phyloP scores from a whole-genome alignment of 1,140 invertebrate genomes.

The Conopomorpha cramerella region DNA sequence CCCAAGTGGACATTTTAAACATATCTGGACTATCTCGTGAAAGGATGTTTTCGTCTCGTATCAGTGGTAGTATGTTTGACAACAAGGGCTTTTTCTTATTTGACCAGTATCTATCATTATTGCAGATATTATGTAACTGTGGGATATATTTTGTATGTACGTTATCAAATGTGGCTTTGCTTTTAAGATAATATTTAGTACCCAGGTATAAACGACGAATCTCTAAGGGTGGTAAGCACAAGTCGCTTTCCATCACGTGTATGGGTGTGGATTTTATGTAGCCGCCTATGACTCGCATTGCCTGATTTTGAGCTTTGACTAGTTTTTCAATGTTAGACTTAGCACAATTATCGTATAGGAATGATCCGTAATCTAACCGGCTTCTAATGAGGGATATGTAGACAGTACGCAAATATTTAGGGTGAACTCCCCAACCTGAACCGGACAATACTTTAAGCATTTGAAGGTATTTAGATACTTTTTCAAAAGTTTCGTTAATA shows the following conservation, averaged over 20 bases:
- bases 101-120: neutral
- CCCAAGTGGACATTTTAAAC: neutral
- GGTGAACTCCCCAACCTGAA: neutral
- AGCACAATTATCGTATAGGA: neutral
- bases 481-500: conserved; percentile 1
- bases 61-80: neutral
- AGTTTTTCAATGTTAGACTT: neutral
- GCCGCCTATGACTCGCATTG: neutral
- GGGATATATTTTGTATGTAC: neutral
- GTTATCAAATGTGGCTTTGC: neutral
- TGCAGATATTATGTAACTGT: neutral
- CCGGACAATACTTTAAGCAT: neutral
- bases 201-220: neutral
- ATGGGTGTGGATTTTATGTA: neutral
- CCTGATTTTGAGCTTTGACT: neutral
- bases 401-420: neutral
- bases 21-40: neutral
- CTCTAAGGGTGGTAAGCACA: neutral
- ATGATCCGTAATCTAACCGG: neutral
- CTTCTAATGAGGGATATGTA: neutral
- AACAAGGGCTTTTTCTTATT: neutral
- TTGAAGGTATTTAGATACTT: neutral
- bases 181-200: neutral
- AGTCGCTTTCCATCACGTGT: neutral
- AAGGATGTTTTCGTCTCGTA: neutral